phyloP scores from a whole-genome alignment of 2,113 vertebrate species.

The Delphinus delphis region DNA sequence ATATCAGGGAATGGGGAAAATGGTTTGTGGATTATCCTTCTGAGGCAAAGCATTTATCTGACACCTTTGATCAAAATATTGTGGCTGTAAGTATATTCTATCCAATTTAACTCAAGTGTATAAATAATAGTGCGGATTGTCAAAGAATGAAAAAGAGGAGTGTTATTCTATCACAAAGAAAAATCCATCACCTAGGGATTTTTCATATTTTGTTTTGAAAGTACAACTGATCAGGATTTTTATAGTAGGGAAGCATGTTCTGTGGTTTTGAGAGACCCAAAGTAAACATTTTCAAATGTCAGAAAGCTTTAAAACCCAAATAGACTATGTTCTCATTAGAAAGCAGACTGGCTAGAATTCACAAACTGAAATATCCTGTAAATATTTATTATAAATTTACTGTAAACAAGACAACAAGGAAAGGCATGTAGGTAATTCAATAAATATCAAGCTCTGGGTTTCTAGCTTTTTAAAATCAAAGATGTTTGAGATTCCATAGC shows the following conservation, averaged over 20 bases:
- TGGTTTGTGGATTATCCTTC: constrained; percentile 37
- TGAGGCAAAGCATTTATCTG: constrained; percentile 45
- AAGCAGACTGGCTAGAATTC: constrained; percentile 41
- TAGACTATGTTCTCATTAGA: constrained; percentile 59
- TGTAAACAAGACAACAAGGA: constrained; percentile 57
- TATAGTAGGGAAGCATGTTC: constrained; percentile 41
- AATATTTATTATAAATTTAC: constrained; percentile 51
- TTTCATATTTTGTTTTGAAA: constrained; percentile 56
- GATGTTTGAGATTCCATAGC: constrained; percentile 29
- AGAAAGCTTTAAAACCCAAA: constrained; percentile 64
- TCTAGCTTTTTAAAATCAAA: constrained; percentile 42
- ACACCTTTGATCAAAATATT: constrained; percentile 51
- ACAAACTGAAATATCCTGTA: constrained; percentile 54
- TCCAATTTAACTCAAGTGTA: constrained; percentile 22
- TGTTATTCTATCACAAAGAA: constrained; percentile 38
- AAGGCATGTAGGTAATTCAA: constrained; percentile 1
- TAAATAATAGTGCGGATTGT: constrained; percentile 47
- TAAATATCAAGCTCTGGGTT: constrained; percentile 29
- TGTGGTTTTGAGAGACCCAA: constrained; percentile 50
- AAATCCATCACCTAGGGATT: constrained; percentile 32
- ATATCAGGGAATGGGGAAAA: not conserved
- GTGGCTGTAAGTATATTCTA: not conserved
- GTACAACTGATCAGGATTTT: constrained; percentile 47
- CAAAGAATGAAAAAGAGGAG: not conserved
- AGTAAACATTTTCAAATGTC: constrained; percentile 68